Conservation (phyloP, 2,797 vertebrate species). For the Rousettus madagascariensis region DNA sequence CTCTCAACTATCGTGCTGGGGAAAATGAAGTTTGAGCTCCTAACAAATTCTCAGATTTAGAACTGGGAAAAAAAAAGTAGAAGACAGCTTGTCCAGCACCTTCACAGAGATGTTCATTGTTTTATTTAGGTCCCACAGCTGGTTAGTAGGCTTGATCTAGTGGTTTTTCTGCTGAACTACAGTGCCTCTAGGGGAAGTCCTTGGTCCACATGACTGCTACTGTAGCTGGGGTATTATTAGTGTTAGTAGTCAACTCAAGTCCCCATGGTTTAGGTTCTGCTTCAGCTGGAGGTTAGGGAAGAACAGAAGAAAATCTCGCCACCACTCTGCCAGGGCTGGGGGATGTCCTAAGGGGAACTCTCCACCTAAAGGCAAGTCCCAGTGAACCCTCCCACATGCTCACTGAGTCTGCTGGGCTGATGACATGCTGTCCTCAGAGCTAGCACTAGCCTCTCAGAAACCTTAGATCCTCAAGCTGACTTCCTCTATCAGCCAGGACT, state of each 20-base stretch:
- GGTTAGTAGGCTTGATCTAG: not conserved
- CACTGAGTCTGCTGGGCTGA: not conserved
- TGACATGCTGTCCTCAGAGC: not conserved
- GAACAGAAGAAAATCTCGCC: not conserved
- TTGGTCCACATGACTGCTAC: not conserved
- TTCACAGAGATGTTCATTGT: not conserved
- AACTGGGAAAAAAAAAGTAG: not conserved
- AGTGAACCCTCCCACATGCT: not conserved
- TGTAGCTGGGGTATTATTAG: not conserved
- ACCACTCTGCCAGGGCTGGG: not conserved
- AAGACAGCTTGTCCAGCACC: not conserved
- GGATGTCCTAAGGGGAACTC: conserved; percentile 46
- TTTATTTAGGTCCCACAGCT: conserved; percentile 8
- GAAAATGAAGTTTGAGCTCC: conserved; percentile 40
- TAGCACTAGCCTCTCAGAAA: not conserved
- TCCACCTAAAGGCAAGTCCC: not conserved
- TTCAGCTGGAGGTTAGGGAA: not conserved
- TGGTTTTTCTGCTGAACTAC: conserved; percentile 14
- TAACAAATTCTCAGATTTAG: conserved; percentile 34
- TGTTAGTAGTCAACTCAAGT: conserved; percentile 12
- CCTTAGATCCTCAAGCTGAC: not conserved
- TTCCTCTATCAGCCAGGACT: not conserved
- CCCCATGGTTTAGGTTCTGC: not conserved
- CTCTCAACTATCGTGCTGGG: conserved; percentile 2
- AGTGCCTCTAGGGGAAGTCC: conserved; percentile 37